Conservation (phyloP, 2,113 vertebrate genomes). For the Probosciger aterrimus region DNA sequence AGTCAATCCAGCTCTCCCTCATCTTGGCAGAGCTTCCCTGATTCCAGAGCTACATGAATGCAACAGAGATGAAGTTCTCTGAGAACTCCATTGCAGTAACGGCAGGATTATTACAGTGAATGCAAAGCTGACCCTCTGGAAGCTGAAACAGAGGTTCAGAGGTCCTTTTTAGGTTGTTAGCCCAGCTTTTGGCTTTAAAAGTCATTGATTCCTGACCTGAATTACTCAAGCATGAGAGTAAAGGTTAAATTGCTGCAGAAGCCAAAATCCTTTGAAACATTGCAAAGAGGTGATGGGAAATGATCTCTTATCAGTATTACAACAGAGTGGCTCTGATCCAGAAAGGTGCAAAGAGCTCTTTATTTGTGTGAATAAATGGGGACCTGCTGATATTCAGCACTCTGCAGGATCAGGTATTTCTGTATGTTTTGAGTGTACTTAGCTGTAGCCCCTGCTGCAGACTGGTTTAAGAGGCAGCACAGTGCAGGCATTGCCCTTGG, state of each 20-base stretch:
- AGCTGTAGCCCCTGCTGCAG: background rate
- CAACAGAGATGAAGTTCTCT: background rate
- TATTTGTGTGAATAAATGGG: background rate
- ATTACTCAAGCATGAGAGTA: background rate
- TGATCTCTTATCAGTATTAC: background rate
- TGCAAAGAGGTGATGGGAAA: background rate
- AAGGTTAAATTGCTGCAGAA: background rate
- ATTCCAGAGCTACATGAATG: background rate
- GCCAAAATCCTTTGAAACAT: background rate
- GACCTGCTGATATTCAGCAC: background rate
- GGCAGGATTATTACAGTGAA: background rate
- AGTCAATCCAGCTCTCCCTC: background rate
- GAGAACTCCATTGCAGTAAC: background rate
- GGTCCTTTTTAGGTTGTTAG: background rate
- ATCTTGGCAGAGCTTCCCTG: background rate
- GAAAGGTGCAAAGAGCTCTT: background rate
- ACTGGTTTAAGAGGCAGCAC: background rate
- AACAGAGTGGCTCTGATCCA: background rate
- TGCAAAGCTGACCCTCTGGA: background rate
- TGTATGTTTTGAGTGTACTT: background rate
- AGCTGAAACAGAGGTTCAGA: background rate
- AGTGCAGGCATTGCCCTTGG: background rate
- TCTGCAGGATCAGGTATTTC: background rate
- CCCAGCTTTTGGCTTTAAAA: conserved; percentile 1
- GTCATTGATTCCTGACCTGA: background rate